Evolutionary conservation across 2,888 invertebrate genomes (phyloP).

Genomic region (Callosobruchus maculatus): DNA sequence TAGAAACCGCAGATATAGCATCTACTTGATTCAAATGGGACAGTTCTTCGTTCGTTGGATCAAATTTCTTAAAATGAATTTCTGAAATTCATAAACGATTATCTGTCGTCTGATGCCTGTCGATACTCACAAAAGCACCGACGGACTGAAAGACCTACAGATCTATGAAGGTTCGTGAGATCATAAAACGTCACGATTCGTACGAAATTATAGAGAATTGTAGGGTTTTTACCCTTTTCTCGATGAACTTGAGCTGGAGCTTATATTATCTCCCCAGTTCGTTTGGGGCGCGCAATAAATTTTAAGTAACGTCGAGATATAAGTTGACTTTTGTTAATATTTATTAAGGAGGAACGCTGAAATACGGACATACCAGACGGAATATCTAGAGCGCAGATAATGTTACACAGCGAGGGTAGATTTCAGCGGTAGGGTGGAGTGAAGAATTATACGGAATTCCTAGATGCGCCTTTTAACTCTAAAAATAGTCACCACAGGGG

Average conservation of each 20-base stretch:
- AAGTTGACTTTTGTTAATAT: conserved; percentile 22
- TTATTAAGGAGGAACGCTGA: conserved; percentile 17
- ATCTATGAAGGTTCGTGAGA: too few species aligned
- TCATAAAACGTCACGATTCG: too few species aligned
- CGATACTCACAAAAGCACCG: too few species aligned
- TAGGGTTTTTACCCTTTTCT: too few species aligned
- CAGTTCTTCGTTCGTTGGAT: too few species aligned
- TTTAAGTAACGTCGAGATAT: neutral
- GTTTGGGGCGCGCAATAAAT: neutral
- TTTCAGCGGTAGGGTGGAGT: neutral
- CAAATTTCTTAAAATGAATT: too few species aligned
- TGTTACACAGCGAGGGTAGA: neutral
- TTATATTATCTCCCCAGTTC: neutral
- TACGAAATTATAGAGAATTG: too few species aligned
- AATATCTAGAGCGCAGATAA: neutral
- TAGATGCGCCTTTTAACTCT: neutral
- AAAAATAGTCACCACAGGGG: neutral
- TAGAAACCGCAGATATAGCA: too few species aligned
- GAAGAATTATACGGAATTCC: neutral
- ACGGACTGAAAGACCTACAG: too few species aligned
- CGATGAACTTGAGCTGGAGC: neutral
- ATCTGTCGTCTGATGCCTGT: too few species aligned
- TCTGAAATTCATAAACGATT: too few species aligned
- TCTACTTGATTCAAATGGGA: too few species aligned
- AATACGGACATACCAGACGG: conserved; percentile 10